Conservation (phyloP, 23 tunicate genomes). For the Corella eumyota region DNA sequence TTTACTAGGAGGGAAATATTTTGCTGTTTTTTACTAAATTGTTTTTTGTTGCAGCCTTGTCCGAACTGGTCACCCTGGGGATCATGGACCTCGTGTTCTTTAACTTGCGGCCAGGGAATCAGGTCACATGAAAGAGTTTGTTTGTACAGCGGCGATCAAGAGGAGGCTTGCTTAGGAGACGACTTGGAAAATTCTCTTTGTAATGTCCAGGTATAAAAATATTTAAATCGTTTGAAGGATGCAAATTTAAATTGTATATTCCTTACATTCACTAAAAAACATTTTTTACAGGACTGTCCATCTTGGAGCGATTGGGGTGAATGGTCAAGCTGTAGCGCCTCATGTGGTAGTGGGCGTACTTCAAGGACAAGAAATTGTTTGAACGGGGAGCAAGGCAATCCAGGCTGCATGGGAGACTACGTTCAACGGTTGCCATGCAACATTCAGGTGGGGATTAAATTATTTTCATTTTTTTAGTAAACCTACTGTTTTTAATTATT, state of each 20-base stretch:
- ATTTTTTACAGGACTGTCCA: slow-evolving; percentile 47
- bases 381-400: slow-evolving; percentile 25
- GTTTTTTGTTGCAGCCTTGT: slow-evolving; percentile 36
- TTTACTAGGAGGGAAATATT: neutral
- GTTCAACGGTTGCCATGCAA: slow-evolving; percentile 9
- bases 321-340: slow-evolving; percentile 43
- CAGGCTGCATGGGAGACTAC: slow-evolving; percentile 11
- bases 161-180: slow-evolving; percentile 21
- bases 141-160: neutral
- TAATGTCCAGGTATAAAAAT: too few relatives aligned
- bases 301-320: slow-evolving; percentile 49
- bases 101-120: slow-evolving; percentile 18
- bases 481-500: too few relatives aligned
- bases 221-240: too few relatives aligned
- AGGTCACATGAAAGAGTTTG: slow-evolving; percentile 9
- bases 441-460: too few relatives aligned
- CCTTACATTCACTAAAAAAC: too few relatives aligned
- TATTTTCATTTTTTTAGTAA: too few relatives aligned
- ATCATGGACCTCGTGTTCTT: slow-evolving; percentile 13
- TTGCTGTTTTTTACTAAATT: too few relatives aligned
- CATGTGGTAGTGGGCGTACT: slow-evolving; percentile 51
- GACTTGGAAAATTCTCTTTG: slow-evolving; percentile 10
- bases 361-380: slow-evolving; percentile 31
- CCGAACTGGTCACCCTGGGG: slow-evolving; percentile 49
- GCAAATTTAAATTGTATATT: too few relatives aligned